A percentile compares a stretch with the other conserved stretches of the same genome.
These are phyloP conservation scores for Zaprionus gabonicus DNA, from an alignment of 1,140 invertebrate species.

Conservation along the genomic window DNA sequence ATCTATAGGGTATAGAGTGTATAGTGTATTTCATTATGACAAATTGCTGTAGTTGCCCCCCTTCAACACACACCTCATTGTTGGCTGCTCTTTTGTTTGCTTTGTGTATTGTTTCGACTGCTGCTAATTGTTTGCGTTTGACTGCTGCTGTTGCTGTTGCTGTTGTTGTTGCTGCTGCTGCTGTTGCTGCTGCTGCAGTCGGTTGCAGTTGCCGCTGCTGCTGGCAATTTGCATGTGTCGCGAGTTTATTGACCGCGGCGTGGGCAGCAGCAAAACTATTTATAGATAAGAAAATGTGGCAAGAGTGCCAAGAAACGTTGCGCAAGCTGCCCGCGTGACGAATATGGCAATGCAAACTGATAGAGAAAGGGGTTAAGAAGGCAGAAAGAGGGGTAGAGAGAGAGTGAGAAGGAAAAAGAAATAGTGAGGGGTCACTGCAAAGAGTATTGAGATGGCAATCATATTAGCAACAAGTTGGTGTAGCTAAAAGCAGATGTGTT, in stretches of 20 bases:
- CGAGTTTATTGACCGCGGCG: constrained; percentile 81
- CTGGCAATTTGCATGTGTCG: constrained; percentile 81
- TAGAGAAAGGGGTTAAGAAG: neutral
- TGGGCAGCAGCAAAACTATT: constrained; percentile 74
- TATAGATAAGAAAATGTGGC: constrained; percentile 83
- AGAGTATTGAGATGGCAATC: constrained; percentile 41
- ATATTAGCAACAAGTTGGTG: constrained; percentile 58
- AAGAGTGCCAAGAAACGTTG: constrained; percentile 63
- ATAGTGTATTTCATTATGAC: constrained; percentile 5
- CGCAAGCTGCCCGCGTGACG: constrained; percentile 50
- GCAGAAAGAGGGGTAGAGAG: neutral
- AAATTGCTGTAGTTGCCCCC: neutral
- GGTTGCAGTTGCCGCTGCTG: constrained; percentile 21
- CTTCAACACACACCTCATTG: constrained; percentile 6
- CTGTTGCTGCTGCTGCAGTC: constrained; percentile 31
- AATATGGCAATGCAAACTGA: constrained; percentile 15
- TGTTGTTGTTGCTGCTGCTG: no score
- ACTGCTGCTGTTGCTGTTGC: constrained; percentile 31
- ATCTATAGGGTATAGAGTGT: neutral
- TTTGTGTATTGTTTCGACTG: constrained; percentile 40
- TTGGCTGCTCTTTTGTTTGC: constrained; percentile 33
- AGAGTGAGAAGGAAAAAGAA: neutral
- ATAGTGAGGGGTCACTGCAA: neutral
- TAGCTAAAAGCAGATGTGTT: constrained; percentile 58
- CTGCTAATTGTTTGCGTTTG: constrained; percentile 60